Evolutionary conservation across 2,888 invertebrate species (phyloP), one percentile per base, ranked within the genome.

Genomic region (Galerucella pusilla): DNA sequence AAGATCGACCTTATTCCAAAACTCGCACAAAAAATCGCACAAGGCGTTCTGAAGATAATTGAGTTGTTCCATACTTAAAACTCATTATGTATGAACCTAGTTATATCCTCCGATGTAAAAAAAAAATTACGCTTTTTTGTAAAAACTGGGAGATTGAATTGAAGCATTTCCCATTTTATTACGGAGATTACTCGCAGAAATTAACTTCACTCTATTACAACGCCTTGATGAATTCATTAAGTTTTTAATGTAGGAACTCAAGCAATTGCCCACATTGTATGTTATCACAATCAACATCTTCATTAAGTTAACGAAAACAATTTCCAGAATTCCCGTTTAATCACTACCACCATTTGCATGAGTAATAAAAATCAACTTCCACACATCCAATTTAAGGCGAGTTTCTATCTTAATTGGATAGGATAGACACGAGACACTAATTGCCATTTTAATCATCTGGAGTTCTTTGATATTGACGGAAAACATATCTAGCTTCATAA

Each of bases 321-420:
- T 64, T 45, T 64, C 42, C 45, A 45, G 64, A 42, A 45, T 16
- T 45, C 10, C 14, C 42, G 4, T 6, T 57, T 10, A 10, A 10
- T 64, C 64, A 64, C 45, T 20, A 45, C 45, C 35, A 28, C 10
- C 16, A 45, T 64, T 64, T n/a, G 64, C 64, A 64, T 64, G n/a
- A 64, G n/a, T 64, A 45, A 45, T 64, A 46, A 45, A 16, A 63
- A 63, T 63, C 28, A 35, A 63, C 63, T 63, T 9, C 28, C 63
- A 63, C 42, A 63, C 63, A 42, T 63, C 63, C 63, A 63, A 63
- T 63, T 63, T 63, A 35, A 28, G 28, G 14, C 12, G 35, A 63
- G 35, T 63, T 63, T 63, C 63, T 63, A 28, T 35, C 63, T 63
- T 63, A 63, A 63, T 63, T 63, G 63, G 63, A 63, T 35, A 6